A percentile compares a stretch with the other conserved stretches of the same genome.
These are phyloP conservation scores for Fregata magnificens DNA, from an alignment of 2,113 vertebrate species.

Conservation along the genomic window DNA sequence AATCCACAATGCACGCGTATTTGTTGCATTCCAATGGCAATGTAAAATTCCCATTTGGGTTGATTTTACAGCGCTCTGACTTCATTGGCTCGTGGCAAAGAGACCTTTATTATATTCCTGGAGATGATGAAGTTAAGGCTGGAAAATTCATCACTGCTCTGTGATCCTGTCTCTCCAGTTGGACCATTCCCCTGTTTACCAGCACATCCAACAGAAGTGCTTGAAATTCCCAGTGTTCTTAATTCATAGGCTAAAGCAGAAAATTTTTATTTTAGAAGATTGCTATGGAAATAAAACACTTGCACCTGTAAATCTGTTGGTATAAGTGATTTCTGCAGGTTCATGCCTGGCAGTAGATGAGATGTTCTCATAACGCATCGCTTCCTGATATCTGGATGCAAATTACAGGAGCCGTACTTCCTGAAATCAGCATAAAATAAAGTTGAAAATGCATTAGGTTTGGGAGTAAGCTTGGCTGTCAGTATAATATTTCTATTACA, in stretches of 20 bases:
- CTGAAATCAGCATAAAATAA: constrained; percentile 59
- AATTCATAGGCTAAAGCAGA: not conserved
- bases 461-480: constrained; percentile 28
- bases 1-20: rapidly evolving
- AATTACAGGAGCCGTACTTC: constrained; percentile 24
- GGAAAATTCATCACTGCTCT: not conserved
- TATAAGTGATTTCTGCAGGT: not conserved
- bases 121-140: not conserved
- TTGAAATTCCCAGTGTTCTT: not conserved
- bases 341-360: not conserved
- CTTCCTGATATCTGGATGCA: constrained; percentile 22
- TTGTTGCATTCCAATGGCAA: not conserved
- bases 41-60: not conserved
- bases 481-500: constrained; percentile 45
- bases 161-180: not conserved
- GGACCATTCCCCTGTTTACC: not conserved
- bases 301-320: not conserved
- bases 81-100: not conserved
- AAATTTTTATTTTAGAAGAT: too few relatives aligned
- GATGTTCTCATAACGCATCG: not conserved
- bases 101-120: not conserved
- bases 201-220: not conserved
- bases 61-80: not conserved
- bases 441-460: constrained; percentile 27
- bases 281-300: too few relatives aligned